Base-by-base conservation (phyloP, 2,888 invertebrate species). In the Branchellion lobata region DNA sequence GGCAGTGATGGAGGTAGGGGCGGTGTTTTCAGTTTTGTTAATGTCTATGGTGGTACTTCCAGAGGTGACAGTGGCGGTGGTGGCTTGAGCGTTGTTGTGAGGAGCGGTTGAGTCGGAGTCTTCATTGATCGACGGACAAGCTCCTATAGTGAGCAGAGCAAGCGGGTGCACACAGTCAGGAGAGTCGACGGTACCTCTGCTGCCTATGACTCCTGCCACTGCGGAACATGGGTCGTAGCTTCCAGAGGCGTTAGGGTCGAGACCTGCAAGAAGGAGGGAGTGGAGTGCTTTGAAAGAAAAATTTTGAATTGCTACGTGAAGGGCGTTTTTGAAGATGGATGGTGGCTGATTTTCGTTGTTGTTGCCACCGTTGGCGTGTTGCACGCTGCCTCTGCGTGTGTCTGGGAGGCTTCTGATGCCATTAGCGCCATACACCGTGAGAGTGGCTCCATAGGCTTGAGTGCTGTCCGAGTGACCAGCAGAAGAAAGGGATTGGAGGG, bases 271-370 rank as follows among this genome's bases (percentile, higher is more conserved):
- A 71, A 91, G 88, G 65, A 91, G 87, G 34, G 90, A 86, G 47
- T 34, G 65, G 33, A 81, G 81, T 24, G 90, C 90, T 82, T 90
- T 90, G 51, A 89, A 85, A 27, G 91, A 89, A 75, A 89, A 89
- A 85, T 90, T 88, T 82, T 90, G 90, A 74, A 91, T 89, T n/a
- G 91, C 90, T n/a, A 86, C 83, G 85, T 91, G 91, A 31, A 91
- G 86, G 57, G 90, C 90, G 84, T 89, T 90, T 81, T 87, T 87
- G 85, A 90, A 90, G 79, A 90, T 88, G 51, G 68, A 27, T 72
- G 88, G 85, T 1, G 69, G 36, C 21, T 53, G 31, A 21, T 31
- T 57, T 5, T 24, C 40, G 40, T 40, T 75, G 21, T 24, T 34
- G 24, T 40, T 36, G 11, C 40, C 57, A 29, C 27, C 76, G 18